Evolutionary conservation across 2,797 vertebrate species (phyloP), one percentile per base, ranked within the genome.

Genomic region (Gymnothorax reevesii): DNA sequence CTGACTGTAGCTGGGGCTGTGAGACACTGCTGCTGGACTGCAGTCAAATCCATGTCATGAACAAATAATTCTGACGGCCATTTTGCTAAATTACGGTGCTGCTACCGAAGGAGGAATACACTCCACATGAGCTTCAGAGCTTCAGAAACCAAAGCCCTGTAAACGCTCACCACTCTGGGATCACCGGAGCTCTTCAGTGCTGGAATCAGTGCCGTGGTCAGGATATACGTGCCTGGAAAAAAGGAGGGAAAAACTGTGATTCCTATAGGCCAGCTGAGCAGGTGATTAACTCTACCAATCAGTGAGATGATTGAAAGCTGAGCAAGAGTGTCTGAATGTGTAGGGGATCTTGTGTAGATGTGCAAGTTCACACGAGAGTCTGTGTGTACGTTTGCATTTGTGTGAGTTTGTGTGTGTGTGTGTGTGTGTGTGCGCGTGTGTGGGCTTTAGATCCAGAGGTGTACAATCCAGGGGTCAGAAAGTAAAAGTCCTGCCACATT

Each of bases 131-230:
- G n/a, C n/a, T n/a, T n/a, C n/a, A n/a, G n/a, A 27, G 7, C 25
- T 69, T 69, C 66, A 2, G 66, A 27, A 69, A 10, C 66, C 66
- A 69, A 25, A 69, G 20, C n/a, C 6, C 1, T 22, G 25, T 2
- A 10, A 71, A 86, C 52, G 95, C 97, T 92, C 90, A 98, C 97
- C 94, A 97, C 97, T 95, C 97, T 94, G 0, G 97, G 91, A 86
- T 97, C 95, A 85, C 94, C 91, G n/a, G 83, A 95, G 85, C 95
- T 95, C 91, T 96, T 94, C 88, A 98, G 89, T 0, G 94, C 92
- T 3, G 97, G 96, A 57, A 98, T 91, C 89, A 98, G 88, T 0
- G 95, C 96, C 82, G 92, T 94, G 62, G 97, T 98, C 86, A 98
- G 94, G 92, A 98, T 92, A 87, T 96, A 98, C 0, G 94, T 96